A percentile compares a stretch with the other conserved stretches of the same genome.
Conservation (phyloP, 2,888 invertebrate genomes). For the Trichopoda pennipes region DNA sequence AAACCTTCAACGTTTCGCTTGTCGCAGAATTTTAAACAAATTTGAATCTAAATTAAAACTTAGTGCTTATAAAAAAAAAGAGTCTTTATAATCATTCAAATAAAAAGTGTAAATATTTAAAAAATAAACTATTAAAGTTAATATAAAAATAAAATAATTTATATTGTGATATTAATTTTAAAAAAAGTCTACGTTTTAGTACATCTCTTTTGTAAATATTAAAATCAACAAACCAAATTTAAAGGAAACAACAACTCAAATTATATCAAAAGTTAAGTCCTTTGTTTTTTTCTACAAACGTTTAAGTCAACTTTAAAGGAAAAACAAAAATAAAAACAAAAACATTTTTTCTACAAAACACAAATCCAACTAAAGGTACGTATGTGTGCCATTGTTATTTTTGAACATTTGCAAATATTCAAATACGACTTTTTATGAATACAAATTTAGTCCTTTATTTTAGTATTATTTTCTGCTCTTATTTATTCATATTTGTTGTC, state of each 20-base stretch:
- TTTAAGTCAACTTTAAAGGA: constrained; percentile 34
- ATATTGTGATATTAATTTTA: constrained; percentile 67
- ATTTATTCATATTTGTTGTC: constrained; percentile 39
- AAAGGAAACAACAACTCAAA: constrained; percentile 12
- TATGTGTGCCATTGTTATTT: constrained; percentile 30
- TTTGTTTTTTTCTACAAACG: constrained; percentile 57
- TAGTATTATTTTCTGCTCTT: constrained; percentile 26
- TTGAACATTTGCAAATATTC: neutral
- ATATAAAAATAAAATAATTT: constrained; percentile 25
- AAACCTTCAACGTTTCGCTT: constrained; percentile 38
- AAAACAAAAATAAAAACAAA: constrained; percentile 9
- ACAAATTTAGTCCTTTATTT: constrained; percentile 53
- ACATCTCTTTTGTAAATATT: constrained; percentile 48
- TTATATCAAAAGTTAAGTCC: constrained; percentile 39
- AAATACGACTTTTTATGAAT: constrained; percentile 14
- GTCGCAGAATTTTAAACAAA: constrained; percentile 9
- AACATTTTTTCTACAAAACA: constrained; percentile 45
- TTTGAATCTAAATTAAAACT: constrained; percentile 2
- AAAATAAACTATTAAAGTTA: neutral
- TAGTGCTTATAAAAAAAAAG: constrained; percentile 15
- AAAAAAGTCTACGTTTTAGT: constrained; percentile 61
- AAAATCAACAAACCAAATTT: constrained; percentile 26
- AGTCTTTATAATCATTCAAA: constrained; percentile 1
- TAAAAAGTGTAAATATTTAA: constrained; percentile 58
- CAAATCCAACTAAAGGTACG: constrained; percentile 66